Conservation (phyloP, 1,140 invertebrate species). For the Temnothorax curvispinosus region DNA sequence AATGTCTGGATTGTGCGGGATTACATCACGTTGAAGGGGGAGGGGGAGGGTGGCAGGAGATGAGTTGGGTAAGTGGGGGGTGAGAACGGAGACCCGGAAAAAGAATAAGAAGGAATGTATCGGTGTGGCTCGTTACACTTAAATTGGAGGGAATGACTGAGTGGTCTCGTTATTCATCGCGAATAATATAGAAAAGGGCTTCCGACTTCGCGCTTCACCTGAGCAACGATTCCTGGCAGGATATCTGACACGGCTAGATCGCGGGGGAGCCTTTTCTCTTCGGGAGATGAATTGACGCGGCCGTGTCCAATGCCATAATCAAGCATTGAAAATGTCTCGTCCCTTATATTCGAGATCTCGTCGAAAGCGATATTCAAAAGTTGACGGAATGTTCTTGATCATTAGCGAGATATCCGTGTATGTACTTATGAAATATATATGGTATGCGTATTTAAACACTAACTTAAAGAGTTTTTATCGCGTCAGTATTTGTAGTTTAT, state of each 20-base stretch:
- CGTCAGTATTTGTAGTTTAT: background rate
- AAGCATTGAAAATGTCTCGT: conserved; percentile 57
- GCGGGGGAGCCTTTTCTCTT: conserved; percentile 48
- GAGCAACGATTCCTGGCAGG: conserved; percentile 67
- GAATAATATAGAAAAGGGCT: conserved; percentile 84
- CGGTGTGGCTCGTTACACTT: conserved; percentile 86
- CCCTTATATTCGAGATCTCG: conserved; percentile 63
- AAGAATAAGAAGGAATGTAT: conserved; percentile 86
- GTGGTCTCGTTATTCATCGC: conserved; percentile 85
- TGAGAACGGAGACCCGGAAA: conserved; percentile 67
- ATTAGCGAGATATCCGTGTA: conserved; percentile 17
- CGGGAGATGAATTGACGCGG: conserved; percentile 69
- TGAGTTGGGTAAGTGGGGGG: conserved; percentile 56
- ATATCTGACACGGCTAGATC: conserved; percentile 68
- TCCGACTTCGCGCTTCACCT: conserved; percentile 62
- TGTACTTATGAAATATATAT: background rate
- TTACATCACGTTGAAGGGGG: conserved; percentile 79
- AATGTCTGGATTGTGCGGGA: conserved; percentile 85
- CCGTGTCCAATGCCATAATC: conserved; percentile 57
- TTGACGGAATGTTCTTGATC: conserved; percentile 47
- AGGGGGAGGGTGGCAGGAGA: conserved; percentile 53
- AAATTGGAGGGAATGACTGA: conserved; percentile 86
- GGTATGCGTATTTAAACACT: background rate
- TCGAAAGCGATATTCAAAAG: conserved; percentile 53
- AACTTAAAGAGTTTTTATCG: background rate